Base-by-base conservation (phyloP, 2,797 vertebrate genomes). In the Gymnothorax javanicus region DNA sequence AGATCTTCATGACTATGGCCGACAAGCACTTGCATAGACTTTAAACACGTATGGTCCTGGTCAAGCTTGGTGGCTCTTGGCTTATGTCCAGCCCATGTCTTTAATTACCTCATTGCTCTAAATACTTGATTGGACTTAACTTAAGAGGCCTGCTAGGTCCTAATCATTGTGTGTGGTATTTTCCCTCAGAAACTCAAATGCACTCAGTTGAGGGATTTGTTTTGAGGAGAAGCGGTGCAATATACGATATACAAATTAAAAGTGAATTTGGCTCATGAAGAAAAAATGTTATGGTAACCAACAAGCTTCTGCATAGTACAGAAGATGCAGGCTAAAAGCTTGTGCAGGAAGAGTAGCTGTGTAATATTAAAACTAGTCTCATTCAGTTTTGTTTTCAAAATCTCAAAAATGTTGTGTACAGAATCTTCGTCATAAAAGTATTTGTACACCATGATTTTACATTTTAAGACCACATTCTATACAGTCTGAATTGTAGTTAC, bases 91-190 rank as follows among this genome's bases (percentile, higher is more conserved):
- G 86, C 83, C 54, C 69, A 43, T 43, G 73, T 86, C 87, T 91
- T 89, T 89, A 88, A 89, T 89, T 88, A 87, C 85, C 84, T 88
- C 60, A 57, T 82, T 86, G 84, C 79, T 90, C 52, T 91, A 89
- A 90, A 86, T 79, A 88, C 89, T 85, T 90, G 85, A 90, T 90
- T 85, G 82, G 90, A 57, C 83, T 90, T 90, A 90, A 86, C 87
- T 89, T 86, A 87, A 90, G 86, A 79, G 83, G 86, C 71, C 84
- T 86, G 86, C 60, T 86, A 87, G 82, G 85, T 85, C 77, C 88
- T 79, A 59, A 82, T 83, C 82, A 85, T 62, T 84, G 67, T 50
- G 67, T 82, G 64, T 77, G 25, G 64, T 52, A 59, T 25, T 71
- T 56, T 13, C n/a, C 23, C 77, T 83, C 52, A 67, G 52, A 62